Conservation (phyloP, 2,888 invertebrate species). For the Synanthedon formicaeformis region DNA sequence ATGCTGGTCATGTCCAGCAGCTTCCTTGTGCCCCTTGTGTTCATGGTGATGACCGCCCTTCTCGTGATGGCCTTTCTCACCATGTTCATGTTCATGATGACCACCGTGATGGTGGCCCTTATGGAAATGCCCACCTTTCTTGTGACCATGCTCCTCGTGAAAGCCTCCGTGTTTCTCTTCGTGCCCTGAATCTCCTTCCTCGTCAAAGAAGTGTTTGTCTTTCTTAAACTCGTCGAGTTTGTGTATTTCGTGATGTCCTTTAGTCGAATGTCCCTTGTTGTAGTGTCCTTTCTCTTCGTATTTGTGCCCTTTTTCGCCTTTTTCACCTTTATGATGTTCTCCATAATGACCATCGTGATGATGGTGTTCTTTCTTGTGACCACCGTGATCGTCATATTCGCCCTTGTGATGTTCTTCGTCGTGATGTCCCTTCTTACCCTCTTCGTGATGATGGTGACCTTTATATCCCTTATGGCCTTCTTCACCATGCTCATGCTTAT, state of each 20-base stretch:
- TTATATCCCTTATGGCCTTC: constrained; percentile 81
- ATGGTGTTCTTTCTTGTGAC: constrained; percentile 73
- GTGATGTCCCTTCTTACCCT: constrained; percentile 80
- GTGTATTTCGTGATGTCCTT: constrained; percentile 87
- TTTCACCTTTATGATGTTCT: constrained; percentile 75
- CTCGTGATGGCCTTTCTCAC: constrained; percentile 83
- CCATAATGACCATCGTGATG: constrained; percentile 75
- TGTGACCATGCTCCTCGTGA: constrained; percentile 83
- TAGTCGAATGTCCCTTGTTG: constrained; percentile 87
- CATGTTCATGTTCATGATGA: constrained; percentile 81
- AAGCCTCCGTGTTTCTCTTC: constrained; percentile 85
- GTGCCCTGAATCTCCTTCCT: constrained; percentile 84
- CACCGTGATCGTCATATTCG: constrained; percentile 73
- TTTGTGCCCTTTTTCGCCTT: constrained; percentile 76
- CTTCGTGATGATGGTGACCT: constrained; percentile 75
- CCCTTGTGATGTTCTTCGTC: constrained; percentile 76
- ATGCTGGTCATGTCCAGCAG: constrained; percentile 82
- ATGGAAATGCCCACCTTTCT: constrained; percentile 85
- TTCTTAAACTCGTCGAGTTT: constrained; percentile 89
- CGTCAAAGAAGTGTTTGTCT: constrained; percentile 88
- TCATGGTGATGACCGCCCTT: constrained; percentile 85
- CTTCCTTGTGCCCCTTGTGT: constrained; percentile 83
- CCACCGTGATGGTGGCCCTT: constrained; percentile 84
- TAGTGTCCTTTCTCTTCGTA: constrained; percentile 79
- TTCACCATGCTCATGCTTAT: constrained; percentile 75